A percentile compares a stretch with the other conserved stretches of the same genome.
Conservation (phyloP, 2,888 invertebrate species). For the Aproaerema taeniolella region DNA sequence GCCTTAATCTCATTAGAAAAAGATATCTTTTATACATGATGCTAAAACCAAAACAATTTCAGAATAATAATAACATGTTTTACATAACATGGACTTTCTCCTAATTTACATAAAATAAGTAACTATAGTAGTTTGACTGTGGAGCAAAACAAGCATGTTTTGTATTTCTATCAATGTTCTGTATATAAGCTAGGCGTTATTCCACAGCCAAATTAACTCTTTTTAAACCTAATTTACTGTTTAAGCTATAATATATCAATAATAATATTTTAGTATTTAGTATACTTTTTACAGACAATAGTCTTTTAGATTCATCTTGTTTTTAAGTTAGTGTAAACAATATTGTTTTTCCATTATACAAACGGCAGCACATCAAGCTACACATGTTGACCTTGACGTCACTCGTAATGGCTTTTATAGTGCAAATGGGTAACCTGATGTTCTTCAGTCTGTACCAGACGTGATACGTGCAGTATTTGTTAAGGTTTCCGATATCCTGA, state of each 20-base stretch:
- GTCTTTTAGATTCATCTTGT: slow-evolving; percentile 36
- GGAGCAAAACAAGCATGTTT: slow-evolving; percentile 8
- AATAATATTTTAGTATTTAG: slow-evolving; percentile 34
- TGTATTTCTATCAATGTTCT: neutral
- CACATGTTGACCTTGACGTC: too few relatives aligned
- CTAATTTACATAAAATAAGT: slow-evolving; percentile 31
- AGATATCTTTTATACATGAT: slow-evolving; percentile 58
- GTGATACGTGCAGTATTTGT: too few relatives aligned
- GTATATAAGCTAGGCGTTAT: neutral
- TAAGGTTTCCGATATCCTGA: slow-evolving; percentile 35
- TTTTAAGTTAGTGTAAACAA: slow-evolving; percentile 11
- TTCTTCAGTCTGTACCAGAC: too few relatives aligned
- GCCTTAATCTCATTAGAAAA: slow-evolving; percentile 64
- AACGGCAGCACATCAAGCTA: too few relatives aligned
- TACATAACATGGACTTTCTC: slow-evolving; percentile 33
- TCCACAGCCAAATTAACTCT: slow-evolving; percentile 30
- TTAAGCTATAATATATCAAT: slow-evolving; percentile 37
- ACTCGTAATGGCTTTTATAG: too few relatives aligned
- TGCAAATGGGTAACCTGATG: too few relatives aligned
- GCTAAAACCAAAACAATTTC: slow-evolving; percentile 31
- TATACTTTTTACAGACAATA: slow-evolving; percentile 55
- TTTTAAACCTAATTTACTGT: slow-evolving; percentile 45
- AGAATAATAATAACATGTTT: slow-evolving; percentile 26
- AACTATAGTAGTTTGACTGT: slow-evolving; percentile 22
- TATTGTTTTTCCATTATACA: too few relatives aligned